Evolutionary conservation across 1,140 invertebrate species (phyloP).

Genomic region (Notospermus geniculatus): DNA sequence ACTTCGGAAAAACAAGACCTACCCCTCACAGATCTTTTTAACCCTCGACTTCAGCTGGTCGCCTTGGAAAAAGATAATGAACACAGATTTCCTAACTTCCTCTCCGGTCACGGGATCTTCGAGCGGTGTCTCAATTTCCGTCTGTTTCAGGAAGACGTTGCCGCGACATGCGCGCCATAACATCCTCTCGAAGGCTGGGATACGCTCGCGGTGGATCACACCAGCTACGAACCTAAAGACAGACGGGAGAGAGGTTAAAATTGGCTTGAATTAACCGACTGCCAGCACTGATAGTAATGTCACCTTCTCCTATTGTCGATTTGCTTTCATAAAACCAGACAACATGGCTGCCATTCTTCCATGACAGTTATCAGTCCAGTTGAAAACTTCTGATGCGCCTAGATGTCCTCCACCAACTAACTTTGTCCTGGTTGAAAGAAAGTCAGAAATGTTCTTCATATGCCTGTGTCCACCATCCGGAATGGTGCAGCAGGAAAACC

Average conservation of each 20-base stretch:
- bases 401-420: no score
- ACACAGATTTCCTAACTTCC: constrained; percentile 93
- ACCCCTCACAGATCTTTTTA: constrained; percentile 97
- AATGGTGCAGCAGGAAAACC: background rate
- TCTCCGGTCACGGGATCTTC: constrained; percentile 95
- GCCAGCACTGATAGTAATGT: no score
- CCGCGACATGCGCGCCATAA: constrained; percentile 95
- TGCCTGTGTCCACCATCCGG: background rate
- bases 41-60: constrained; percentile 94
- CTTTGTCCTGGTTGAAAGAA: no score
- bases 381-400: no score
- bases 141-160: constrained; percentile 76
- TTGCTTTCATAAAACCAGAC: no score
- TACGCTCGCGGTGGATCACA: constrained; percentile 75
- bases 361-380: no score
- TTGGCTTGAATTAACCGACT: no score
- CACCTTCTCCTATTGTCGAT: no score
- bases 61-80: constrained; percentile 99
- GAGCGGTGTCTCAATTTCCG: constrained; percentile 61
- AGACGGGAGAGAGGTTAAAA: background rate
- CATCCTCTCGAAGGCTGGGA: constrained; percentile 98
- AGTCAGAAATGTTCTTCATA: background rate
- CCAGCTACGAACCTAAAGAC: constrained; percentile 61
- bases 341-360: no score
- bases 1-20: constrained; percentile 24